Conservation (phyloP, 2,888 invertebrate species). For the Xestia sexstrigata region DNA sequence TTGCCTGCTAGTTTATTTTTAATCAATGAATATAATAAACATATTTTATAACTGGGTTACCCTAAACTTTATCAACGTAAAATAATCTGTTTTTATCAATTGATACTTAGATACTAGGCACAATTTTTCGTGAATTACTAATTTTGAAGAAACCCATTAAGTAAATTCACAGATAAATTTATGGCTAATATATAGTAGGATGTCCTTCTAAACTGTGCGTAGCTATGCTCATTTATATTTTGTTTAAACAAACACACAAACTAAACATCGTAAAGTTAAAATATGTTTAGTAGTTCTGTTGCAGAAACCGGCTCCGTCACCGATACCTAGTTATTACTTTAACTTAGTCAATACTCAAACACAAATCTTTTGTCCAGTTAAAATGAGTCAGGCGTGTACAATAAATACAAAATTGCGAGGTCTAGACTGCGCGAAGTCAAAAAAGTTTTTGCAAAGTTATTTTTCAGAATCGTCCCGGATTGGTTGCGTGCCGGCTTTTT, state of each 20-base stretch:
- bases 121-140: constrained; percentile 6
- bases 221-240: constrained; percentile 29
- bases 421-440: constrained; percentile 62
- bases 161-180: constrained; percentile 8
- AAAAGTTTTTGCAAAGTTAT: constrained; percentile 70
- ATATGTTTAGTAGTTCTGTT: constrained; percentile 59
- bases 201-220: constrained; percentile 3
- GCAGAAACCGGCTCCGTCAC: constrained; percentile 68
- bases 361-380: constrained; percentile 38
- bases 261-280: constrained; percentile 55
- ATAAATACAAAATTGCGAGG: constrained; percentile 55
- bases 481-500: constrained; percentile 44
- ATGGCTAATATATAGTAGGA: background rate
- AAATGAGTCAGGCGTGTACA: constrained; percentile 37
- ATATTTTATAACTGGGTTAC: constrained; percentile 29
- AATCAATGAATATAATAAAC: constrained; percentile 24
- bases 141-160: constrained; percentile 5
- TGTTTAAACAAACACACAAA: constrained; percentile 36
- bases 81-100: constrained; percentile 63
- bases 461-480: constrained; percentile 65
- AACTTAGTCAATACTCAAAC: constrained; percentile 48
- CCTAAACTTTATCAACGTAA: constrained; percentile 50
- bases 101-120: constrained; percentile 37
- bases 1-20: constrained; percentile 4
- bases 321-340: constrained; percentile 54